Evolutionary conservation across 2,888 invertebrate genomes (phyloP), one percentile per base, ranked within the genome.

Genomic region (Polyommatus icarus): DNA sequence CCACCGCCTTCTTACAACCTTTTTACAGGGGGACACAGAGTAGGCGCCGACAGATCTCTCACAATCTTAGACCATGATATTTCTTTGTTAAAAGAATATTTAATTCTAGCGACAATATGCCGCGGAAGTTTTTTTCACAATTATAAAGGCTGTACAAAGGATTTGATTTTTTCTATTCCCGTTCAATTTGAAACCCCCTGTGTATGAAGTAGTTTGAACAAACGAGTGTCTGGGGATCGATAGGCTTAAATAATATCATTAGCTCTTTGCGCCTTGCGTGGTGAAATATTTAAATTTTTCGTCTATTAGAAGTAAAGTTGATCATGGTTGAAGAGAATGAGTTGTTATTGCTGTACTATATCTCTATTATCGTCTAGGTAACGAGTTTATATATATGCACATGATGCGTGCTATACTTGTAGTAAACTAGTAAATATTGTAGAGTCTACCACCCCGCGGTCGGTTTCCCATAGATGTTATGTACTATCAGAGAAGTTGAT

Each of bases 1-100:
- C 93, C 92, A 87, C 92, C 92, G 90, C 92, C 93, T 93, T 93
- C 93, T 93, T 93, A 93, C 93, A 93, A 91, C 91, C 93, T 93
- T 94, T 93, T 94, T 94, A 93, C 91, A 86, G 86, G 92, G 93
- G 90, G 90, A 93, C 83, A 84, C 82, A 92, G 92, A 91, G 91
- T 90, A 93, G 86, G 85, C 84, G 85, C 84, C 84, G 86, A 85
- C 89, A 91, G 89, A 85, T 71, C 24, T 71, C 77, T 72, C 77
- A 57, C 71, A 72, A 77, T 77, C 77, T 77, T 72, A 77, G 77
- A 72, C 54, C 72, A 77, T 77, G 72, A 72, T 77, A 77, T 77
- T 77, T 77, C 77, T 77, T 77, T 77, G 77, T 72, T 71, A 72
- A 77, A 77, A 77, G 77, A 77, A 77, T 77, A 77, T 77, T 77